Conservation (phyloP, 2,113 vertebrate genomes). For the Urocynchramus pylzowi region DNA sequence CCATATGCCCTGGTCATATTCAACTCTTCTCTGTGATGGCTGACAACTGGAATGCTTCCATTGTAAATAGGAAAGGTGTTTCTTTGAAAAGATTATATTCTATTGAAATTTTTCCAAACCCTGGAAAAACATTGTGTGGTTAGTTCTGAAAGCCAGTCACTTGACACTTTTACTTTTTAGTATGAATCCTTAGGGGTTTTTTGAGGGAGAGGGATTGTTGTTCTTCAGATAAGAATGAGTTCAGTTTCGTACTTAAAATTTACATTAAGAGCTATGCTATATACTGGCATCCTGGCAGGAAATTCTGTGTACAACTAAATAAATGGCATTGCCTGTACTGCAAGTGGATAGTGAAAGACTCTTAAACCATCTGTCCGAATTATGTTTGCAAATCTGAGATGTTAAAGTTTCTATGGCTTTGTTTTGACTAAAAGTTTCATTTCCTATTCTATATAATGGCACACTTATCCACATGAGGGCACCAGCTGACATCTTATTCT, state of each 20-base stretch:
- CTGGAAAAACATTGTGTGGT: background rate
- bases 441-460: background rate
- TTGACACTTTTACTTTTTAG: background rate
- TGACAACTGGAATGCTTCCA: background rate
- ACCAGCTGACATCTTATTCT: conserved; percentile 60
- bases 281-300: background rate
- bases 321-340: background rate
- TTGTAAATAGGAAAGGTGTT: background rate
- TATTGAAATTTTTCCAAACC: background rate
- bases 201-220: background rate
- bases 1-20: background rate
- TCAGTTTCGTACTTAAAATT: background rate
- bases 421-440: background rate
- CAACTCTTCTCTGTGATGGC: background rate
- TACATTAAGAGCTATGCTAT: background rate
- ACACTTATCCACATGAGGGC: conserved; percentile 73
- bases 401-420: background rate
- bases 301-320: background rate
- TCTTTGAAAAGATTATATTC: background rate
- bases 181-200: background rate
- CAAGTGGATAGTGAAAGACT: background rate
- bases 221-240: background rate
- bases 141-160: background rate
- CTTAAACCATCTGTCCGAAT: background rate
- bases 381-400: background rate